A percentile compares a stretch with the other conserved stretches of the same genome.
Conservation (phyloP, 2,888 invertebrate genomes). For the Tetrapedia diversipes region DNA sequence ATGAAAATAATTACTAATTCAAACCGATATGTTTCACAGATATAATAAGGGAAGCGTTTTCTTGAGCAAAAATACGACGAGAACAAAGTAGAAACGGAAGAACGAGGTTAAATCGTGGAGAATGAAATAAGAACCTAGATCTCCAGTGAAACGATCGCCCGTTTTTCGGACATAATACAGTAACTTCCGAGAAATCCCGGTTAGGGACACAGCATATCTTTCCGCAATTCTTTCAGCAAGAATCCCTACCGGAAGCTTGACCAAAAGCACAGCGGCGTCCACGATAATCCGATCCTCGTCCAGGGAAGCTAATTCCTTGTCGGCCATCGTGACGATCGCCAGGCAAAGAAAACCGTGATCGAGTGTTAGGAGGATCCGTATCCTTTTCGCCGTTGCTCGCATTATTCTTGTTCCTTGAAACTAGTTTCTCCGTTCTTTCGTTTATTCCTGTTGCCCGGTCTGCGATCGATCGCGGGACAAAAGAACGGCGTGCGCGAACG, state of each 20-base stretch:
- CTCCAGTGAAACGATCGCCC: too few species aligned
- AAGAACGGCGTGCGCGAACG: not conserved
- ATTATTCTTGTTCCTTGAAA: slow-evolving; percentile 24
- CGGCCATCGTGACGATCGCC: not conserved
- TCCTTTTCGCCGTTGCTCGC: not conserved
- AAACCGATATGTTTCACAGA: too few species aligned
- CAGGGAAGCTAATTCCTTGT: slow-evolving; percentile 17
- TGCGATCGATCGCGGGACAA: slow-evolving; percentile 41
- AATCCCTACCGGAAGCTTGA: not conserved
- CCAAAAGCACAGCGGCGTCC: not conserved
- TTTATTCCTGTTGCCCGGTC: not conserved
- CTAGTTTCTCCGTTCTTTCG: not conserved
- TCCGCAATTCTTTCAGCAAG: not conserved
- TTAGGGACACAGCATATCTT: too few species aligned
- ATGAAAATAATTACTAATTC: too few species aligned
- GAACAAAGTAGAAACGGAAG: too few species aligned
- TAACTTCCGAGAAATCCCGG: not conserved
- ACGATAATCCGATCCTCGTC: not conserved
- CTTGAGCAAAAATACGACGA: too few species aligned
- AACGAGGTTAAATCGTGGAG: too few species aligned
- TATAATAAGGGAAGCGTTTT: too few species aligned
- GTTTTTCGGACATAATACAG: too few species aligned
- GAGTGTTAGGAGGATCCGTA: not conserved
- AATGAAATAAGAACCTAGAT: too few species aligned
- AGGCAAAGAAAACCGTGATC: not conserved